These are phyloP conservation scores for Eptatretus atami DNA, from an alignment of 2,797 vertebrate species.

Conservation along the genomic window DNA sequence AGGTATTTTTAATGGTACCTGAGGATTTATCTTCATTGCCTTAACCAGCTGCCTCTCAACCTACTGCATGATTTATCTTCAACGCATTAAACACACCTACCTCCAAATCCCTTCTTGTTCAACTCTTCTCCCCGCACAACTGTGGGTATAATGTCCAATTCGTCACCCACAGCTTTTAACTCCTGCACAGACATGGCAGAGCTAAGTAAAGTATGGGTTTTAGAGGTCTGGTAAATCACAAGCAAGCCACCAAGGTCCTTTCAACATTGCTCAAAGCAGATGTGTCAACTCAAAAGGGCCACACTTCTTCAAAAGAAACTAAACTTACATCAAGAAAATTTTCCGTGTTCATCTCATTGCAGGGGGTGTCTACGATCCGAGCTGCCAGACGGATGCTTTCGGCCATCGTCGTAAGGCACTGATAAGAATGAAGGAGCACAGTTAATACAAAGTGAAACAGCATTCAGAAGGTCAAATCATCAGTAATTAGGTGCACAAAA, in stretches of 20 bases:
- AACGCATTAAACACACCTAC: slow-evolving; percentile 14
- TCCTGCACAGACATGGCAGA: slow-evolving; percentile 24
- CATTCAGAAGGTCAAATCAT: neutral
- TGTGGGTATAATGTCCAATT: slow-evolving; percentile 46
- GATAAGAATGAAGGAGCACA: neutral
- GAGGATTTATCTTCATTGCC: no score
- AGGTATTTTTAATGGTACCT: no score
- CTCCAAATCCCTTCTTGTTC: slow-evolving; percentile 65
- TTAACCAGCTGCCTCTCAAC: no score
- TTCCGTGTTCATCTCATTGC: slow-evolving; percentile 85
- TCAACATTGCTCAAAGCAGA: no score
- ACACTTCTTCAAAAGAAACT: neutral
- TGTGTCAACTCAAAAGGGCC: no score
- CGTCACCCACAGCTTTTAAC: slow-evolving; percentile 47
- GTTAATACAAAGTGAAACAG: neutral
- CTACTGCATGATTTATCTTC: no score
- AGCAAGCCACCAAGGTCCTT: no score
- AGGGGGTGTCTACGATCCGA: slow-evolving; percentile 75
- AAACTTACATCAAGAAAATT: slow-evolving; percentile 41
- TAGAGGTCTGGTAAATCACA: no score
- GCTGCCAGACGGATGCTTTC: slow-evolving; percentile 67
- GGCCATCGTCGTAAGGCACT: slow-evolving; percentile 48
- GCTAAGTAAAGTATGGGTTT: no score
- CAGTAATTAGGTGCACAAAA: neutral
- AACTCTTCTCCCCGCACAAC: slow-evolving; percentile 63